These are phyloP conservation scores for Troides oblongomaculatus DNA, from an alignment of 2,888 invertebrate genomes.

Conservation along the genomic window DNA sequence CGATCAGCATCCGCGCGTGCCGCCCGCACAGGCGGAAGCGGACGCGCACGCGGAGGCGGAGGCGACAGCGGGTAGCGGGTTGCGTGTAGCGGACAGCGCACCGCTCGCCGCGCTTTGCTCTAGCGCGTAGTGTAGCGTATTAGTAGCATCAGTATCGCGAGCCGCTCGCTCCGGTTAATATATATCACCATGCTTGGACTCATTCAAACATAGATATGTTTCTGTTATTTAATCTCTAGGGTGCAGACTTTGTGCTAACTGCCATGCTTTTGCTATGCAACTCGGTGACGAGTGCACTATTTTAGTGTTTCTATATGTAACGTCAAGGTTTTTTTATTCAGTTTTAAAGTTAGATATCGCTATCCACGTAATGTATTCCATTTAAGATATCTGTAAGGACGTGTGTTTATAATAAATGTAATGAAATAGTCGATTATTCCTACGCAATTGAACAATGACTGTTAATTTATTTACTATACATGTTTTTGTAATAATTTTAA, in stretches of 20 bases:
- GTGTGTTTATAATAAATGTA: constrained; percentile 67
- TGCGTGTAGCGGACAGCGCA: no score
- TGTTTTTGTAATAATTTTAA: constrained; percentile 64
- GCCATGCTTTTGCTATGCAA: constrained; percentile 75
- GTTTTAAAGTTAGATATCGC: constrained; percentile 60
- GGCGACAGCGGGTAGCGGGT: no score
- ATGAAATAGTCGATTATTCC: constrained; percentile 66
- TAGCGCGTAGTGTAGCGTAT: not conserved
- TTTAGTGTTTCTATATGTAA: constrained; percentile 55
- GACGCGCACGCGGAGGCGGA: not conserved
- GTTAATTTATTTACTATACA: constrained; percentile 74
- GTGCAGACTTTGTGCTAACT: constrained; percentile 76
- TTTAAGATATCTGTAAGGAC: constrained; percentile 69
- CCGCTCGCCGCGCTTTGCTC: no score
- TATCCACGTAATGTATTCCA: constrained; percentile 74
- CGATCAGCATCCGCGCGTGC: constrained; percentile 37
- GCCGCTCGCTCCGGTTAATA: constrained; percentile 37
- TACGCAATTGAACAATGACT: constrained; percentile 74
- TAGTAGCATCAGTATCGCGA: constrained; percentile 29
- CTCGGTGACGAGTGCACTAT: constrained; percentile 64
- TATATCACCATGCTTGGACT: constrained; percentile 57
- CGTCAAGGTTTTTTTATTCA: constrained; percentile 52
- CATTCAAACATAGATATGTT: constrained; percentile 58
- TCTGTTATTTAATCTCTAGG: constrained; percentile 68
- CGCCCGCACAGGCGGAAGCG: constrained; percentile 23